Conservation (phyloP, 2,797 vertebrate genomes). For the Aeoliscus strigatus region DNA sequence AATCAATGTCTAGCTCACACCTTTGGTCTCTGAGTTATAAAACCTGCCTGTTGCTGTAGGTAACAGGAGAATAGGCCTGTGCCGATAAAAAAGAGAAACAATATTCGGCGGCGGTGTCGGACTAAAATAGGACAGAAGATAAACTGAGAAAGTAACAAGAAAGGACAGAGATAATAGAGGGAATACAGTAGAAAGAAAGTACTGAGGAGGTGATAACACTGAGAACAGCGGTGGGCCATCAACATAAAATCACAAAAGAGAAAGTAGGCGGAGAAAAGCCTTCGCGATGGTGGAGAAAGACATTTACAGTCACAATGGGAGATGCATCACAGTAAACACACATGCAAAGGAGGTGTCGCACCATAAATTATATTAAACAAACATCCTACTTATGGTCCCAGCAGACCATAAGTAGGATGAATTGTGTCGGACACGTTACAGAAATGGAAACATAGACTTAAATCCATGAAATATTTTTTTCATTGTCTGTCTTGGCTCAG, state of each 20-base stretch:
- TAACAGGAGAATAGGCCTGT: conserved; percentile 13
- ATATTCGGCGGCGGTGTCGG: conserved; percentile 1
- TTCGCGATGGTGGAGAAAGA: conserved; percentile 9
- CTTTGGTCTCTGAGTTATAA: conserved; percentile 24
- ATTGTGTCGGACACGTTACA: too few relatives aligned
- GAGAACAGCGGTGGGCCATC: conserved; percentile 4
- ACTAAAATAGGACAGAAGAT: conserved; percentile 23
- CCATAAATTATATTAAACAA: too few relatives aligned
- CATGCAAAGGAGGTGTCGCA: too few relatives aligned
- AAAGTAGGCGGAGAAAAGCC: conserved; percentile 2
- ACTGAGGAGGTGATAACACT: conserved; percentile 21
- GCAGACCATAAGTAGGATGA: too few relatives aligned
- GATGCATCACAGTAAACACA: too few relatives aligned
- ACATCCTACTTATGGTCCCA: too few relatives aligned
- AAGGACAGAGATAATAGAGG: conserved; percentile 20
- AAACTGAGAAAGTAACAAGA: conserved; percentile 27
- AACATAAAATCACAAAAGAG: conserved; percentile 20
- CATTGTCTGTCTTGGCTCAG: neutral
- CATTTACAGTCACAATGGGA: conserved; percentile 12
- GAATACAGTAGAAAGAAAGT: too few relatives aligned
- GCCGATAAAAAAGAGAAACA: conserved; percentile 17
- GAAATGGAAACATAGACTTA: too few relatives aligned
- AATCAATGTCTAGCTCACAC: conserved; percentile 48
- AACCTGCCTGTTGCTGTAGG: conserved; percentile 21
- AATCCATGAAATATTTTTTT: too few relatives aligned